phyloP scores from a whole-genome alignment of 2,797 vertebrate species.

The Fringilla coelebs region DNA sequence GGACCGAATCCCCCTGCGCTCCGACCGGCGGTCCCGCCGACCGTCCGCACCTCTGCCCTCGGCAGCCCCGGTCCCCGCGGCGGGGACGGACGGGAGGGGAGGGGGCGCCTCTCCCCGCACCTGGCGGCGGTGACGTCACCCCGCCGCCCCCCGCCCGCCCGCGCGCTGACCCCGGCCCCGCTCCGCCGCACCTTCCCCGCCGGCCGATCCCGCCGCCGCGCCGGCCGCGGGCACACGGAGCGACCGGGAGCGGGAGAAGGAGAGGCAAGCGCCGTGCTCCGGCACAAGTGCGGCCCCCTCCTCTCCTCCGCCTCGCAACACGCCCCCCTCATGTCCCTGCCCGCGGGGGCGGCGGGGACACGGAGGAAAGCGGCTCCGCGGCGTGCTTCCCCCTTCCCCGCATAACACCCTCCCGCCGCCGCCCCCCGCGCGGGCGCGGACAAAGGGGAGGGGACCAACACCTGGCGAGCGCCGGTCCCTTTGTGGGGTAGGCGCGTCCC shows the following conservation, averaged over 20 bases:
- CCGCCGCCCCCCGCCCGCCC: neutral
- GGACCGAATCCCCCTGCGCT: neutral
- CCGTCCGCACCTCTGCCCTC: neutral
- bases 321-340: neutral
- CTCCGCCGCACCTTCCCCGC: neutral
- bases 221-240: neutral
- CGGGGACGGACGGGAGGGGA: neutral
- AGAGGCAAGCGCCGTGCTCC: neutral
- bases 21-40: neutral
- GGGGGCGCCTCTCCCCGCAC: neutral
- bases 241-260: neutral
- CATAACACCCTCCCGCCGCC: neutral
- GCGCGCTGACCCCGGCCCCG: neutral
- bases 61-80: neutral
- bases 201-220: neutral
- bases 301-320: neutral
- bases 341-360: neutral
- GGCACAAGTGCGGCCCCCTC: neutral
- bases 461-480: neutral
- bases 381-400: neutral
- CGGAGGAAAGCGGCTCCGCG: neutral
- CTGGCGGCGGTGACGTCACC: constrained; percentile 19
- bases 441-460: constrained; percentile 6
- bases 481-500: neutral
- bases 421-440: neutral